These are phyloP conservation scores for Lasioglossum calceatum DNA, from an alignment of 2,888 invertebrate species.

Conservation along the genomic window DNA sequence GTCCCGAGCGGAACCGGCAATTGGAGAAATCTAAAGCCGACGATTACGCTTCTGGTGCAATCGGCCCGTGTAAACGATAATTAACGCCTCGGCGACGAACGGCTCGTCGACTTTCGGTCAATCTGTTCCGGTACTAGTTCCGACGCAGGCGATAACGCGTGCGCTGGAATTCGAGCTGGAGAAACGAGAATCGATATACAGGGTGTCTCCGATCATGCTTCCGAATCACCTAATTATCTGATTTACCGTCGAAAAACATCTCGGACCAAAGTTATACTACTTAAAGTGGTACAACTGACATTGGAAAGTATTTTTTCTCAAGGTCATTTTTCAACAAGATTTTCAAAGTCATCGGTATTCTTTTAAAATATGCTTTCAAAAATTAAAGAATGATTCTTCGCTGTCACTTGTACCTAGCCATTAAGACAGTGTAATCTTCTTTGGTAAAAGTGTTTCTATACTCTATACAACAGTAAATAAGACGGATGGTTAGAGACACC, in stretches of 20 bases:
- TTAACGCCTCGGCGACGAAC: background rate
- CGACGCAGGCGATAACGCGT: background rate
- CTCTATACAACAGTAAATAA: background rate
- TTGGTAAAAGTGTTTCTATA: background rate
- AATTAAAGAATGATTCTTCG: background rate
- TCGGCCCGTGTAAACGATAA: slow-evolving; percentile 21
- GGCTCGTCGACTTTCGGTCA: background rate
- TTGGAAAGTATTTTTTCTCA: background rate
- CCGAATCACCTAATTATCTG: background rate
- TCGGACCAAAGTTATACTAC: too few species aligned
- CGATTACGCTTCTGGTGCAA: slow-evolving; percentile 39
- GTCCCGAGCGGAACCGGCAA: slow-evolving; percentile 42
- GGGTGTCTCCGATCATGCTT: background rate
- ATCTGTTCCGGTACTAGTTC: slow-evolving; percentile 3
- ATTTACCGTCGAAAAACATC: too few species aligned
- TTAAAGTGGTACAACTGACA: too few species aligned
- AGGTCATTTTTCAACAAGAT: background rate
- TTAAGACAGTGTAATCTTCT: background rate
- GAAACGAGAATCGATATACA: background rate
- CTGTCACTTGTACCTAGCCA: background rate
- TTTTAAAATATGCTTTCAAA: background rate
- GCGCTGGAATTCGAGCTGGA: background rate
- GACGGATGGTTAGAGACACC: background rate
- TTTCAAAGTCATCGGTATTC: background rate
- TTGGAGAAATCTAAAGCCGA: slow-evolving; percentile 42